phyloP scores from a whole-genome alignment of 2,113 vertebrate genomes.

The Laterallus jamaicensis region DNA sequence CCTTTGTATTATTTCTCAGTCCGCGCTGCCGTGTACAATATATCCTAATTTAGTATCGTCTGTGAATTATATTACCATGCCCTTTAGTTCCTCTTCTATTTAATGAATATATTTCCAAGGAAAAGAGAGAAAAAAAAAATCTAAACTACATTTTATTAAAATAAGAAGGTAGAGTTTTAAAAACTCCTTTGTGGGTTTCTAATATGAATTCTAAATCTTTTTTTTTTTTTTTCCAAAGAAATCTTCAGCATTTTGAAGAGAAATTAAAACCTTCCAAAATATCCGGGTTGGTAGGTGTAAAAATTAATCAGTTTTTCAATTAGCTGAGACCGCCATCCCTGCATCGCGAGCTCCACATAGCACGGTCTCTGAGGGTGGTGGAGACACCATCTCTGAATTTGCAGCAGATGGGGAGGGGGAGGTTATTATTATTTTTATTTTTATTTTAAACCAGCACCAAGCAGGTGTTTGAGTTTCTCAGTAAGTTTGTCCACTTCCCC shows the following conservation, averaged over 20 bases:
- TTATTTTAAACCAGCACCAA: neutral
- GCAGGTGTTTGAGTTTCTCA: conserved; percentile 52
- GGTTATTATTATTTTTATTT: neutral
- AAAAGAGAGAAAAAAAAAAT: neutral
- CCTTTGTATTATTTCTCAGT: conserved; percentile 64
- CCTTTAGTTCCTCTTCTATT: conserved; percentile 64
- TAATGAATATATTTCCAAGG: conserved; percentile 68
- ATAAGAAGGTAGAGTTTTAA: conserved; percentile 36
- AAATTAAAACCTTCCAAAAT: conserved; percentile 35
- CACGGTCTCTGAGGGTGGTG: neutral
- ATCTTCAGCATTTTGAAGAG: neutral
- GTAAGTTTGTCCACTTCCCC: conserved; percentile 39
- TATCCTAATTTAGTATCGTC: conserved; percentile 67
- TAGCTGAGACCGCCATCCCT: conserved; percentile 15
- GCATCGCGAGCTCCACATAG: neutral
- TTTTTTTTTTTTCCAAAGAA: conserved; percentile 6
- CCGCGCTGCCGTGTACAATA: conserved; percentile 46
- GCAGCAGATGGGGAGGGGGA: neutral
- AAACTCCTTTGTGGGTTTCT: conserved; percentile 39
- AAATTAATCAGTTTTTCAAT: conserved; percentile 43
- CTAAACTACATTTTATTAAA: conserved; percentile 57
- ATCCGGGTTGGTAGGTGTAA: neutral
- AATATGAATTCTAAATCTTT: conserved; percentile 9
- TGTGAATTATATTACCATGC: conserved; percentile 66
- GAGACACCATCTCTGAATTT: neutral